A percentile compares a stretch with the other conserved stretches of the same genome.
phyloP scores from a whole-genome alignment of 1,140 invertebrate genomes.

The Caenorhabditis briggsae region DNA sequence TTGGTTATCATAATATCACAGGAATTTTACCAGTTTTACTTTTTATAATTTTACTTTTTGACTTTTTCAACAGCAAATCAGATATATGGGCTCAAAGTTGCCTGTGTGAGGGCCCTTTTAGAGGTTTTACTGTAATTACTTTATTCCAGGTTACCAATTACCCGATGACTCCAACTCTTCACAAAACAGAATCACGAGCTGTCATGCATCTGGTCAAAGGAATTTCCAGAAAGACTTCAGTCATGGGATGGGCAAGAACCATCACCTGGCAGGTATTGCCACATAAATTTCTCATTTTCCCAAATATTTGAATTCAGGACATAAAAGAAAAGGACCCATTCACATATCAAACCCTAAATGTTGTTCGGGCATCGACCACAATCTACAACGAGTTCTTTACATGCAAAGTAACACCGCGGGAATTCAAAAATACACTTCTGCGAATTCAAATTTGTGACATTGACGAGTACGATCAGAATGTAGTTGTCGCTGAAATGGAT shows the following conservation, averaged over 20 bases:
- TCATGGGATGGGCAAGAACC: constrained; percentile 40
- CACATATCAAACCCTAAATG: constrained; percentile 35
- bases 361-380: constrained; percentile 5
- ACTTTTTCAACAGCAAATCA: no score
- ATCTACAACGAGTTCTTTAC: constrained; percentile 46
- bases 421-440: constrained; percentile 45
- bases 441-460: constrained; percentile 48
- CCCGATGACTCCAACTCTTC: constrained; percentile 9
- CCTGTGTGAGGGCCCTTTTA: no score
- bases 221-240: constrained; percentile 23
- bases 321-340: constrained; percentile 42
- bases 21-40: no score
- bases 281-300: background rate
- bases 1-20: no score
- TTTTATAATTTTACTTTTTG: no score
- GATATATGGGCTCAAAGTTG: no score
- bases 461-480: constrained; percentile 23
- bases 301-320: background rate
- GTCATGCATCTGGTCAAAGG: constrained; percentile 39
- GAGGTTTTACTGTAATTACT: background rate
- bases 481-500: constrained; percentile 35
- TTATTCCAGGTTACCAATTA: constrained; percentile 22
- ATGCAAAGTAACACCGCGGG: constrained; percentile 28
- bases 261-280: constrained; percentile 32
- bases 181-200: constrained; percentile 43